Conservation (phyloP, 1,140 invertebrate genomes). For the Liolophura sinensis region DNA sequence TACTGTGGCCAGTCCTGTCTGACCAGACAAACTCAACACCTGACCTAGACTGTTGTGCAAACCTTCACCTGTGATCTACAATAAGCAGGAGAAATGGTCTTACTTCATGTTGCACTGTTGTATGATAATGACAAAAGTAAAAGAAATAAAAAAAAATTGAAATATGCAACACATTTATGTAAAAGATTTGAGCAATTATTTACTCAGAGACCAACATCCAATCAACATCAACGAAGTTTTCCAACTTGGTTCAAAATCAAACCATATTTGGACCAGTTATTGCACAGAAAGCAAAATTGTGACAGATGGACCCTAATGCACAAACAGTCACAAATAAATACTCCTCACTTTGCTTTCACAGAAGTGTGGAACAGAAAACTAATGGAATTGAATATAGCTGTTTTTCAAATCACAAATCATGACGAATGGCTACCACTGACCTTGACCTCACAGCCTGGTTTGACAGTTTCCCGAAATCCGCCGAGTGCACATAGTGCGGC, state of each 20-base stretch:
- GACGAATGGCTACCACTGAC: constrained; percentile 29
- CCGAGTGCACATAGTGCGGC: constrained; percentile 58
- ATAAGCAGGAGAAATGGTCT: neutral
- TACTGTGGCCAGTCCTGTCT: constrained; percentile 51
- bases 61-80: constrained; percentile 44
- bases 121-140: too few species aligned
- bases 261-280: too few species aligned
- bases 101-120: too few species aligned
- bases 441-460: constrained; percentile 54
- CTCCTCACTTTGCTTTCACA: neutral
- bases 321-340: neutral
- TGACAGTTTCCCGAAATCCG: constrained; percentile 56
- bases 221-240: too few species aligned
- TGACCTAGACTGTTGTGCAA: constrained; percentile 36
- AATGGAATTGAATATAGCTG: too few species aligned
- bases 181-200: too few species aligned
- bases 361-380: too few species aligned
- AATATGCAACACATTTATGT: too few species aligned
- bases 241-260: too few species aligned
- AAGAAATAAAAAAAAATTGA: too few species aligned
- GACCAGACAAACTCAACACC: constrained; percentile 51
- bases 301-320: neutral
- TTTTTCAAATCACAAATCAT: too few species aligned
- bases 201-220: too few species aligned
- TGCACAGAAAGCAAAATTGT: neutral